Base-by-base conservation (phyloP, 2,113 vertebrate species). In the Columbina picui region DNA sequence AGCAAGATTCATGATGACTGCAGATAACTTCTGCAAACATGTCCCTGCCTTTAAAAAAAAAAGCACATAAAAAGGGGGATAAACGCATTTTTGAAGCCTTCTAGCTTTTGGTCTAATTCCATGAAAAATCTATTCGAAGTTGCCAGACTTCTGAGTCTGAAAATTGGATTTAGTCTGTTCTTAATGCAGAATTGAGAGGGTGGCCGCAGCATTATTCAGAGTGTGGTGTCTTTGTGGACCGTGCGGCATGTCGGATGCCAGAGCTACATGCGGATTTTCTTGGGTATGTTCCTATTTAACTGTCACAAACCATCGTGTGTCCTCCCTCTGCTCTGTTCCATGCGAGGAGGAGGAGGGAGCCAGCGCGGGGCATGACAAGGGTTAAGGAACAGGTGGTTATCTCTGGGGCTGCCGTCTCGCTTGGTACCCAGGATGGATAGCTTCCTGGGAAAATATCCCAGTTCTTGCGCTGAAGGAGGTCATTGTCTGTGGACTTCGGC, bases 371-470 rank as follows among this genome's bases (percentile, higher is more conserved):
- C 50, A 80, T 47, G 2, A 22, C 55, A 57, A 34, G 95, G 85
- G 90, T 94, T 93, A 95, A 97, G 82, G 94, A 93, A 19, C 90
- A 95, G 90, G 94, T 96, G 93, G 49, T 59, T 29, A 6, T 30
- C 32, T 94, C 6, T 7, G 4, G 84, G 61, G 38, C 60, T 79
- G 84, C 87, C 52, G 78, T 61, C 91, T 94, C 82, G 47, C 80
- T 90, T 22, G 0, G 43, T 65, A 75, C 88, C 15, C 92, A 96
- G 95, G 90, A 93, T 95, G 95, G 90, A 94, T 69, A 16, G 41
- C 71, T 93, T 96, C 88, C 93, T 94, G 87, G 82, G 94, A 88
- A 93, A 71, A 76, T 19, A 71, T 84, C 77, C 80, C 80, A 59
- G 52, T 27, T 64, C 73, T 52, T 15, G 36, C 50, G 27, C 89